These are phyloP conservation scores for Xyrauchen texanus DNA, from an alignment of 2,113 vertebrate genomes.

Conservation along the genomic window DNA sequence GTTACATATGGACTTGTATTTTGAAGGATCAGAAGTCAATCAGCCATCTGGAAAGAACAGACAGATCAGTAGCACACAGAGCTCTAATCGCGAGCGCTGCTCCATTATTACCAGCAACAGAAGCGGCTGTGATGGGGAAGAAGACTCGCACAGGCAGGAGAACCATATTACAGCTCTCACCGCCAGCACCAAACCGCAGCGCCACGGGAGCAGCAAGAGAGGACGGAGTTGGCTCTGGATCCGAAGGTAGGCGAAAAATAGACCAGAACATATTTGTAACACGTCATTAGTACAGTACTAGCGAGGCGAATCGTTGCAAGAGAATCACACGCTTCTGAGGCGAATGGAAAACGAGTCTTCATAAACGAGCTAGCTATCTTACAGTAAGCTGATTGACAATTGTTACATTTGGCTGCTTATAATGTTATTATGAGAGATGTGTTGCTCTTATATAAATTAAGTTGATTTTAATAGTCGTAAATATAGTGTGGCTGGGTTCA, in stretches of 20 bases:
- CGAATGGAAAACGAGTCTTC: background rate
- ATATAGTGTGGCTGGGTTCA: background rate
- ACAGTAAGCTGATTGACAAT: background rate
- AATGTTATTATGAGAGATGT: background rate
- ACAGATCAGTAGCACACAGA: background rate
- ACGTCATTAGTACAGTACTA: too few relatives aligned
- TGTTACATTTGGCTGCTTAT: background rate
- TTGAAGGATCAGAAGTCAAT: conserved; percentile 14
- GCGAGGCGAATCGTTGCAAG: background rate
- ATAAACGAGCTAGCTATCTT: background rate
- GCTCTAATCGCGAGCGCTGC: background rate
- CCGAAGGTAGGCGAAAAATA: conserved; percentile 68
- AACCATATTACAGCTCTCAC: conserved; percentile 91
- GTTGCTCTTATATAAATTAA: too few relatives aligned
- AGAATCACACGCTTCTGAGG: background rate
- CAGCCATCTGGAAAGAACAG: background rate
- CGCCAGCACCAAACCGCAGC: conserved; percentile 74
- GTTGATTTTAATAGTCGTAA: too few relatives aligned
- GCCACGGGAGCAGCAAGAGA: conserved; percentile 69
- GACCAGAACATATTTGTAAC: background rate
- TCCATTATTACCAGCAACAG: background rate
- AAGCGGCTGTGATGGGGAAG: conserved; percentile 70
- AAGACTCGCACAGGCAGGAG: conserved; percentile 86
- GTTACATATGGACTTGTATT: conserved; percentile 29
- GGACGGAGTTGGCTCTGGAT: conserved; percentile 75